phyloP scores from a whole-genome alignment of 2,888 invertebrate genomes.

The Scrobipalpa costella region DNA sequence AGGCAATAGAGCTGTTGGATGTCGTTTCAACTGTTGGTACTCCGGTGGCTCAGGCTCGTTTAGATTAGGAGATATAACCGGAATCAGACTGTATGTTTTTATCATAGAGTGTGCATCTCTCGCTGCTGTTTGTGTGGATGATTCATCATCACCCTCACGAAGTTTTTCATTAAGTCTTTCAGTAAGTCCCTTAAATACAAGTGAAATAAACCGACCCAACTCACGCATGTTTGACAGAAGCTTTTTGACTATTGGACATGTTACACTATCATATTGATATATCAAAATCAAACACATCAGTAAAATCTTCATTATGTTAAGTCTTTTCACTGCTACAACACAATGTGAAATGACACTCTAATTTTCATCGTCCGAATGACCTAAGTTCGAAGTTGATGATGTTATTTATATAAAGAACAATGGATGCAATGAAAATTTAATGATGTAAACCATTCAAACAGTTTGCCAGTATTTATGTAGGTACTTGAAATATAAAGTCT shows the following conservation, averaged over 20 bases:
- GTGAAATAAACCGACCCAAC: neutral
- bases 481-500: too few species aligned
- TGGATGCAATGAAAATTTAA: neutral
- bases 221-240: neutral
- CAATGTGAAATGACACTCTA: neutral
- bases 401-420: neutral
- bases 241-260: neutral
- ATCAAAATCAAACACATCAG: neutral
- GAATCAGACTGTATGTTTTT: neutral
- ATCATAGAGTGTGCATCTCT: neutral
- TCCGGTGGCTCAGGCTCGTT: neutral
- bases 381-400: neutral
- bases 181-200: neutral
- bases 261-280: neutral
- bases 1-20: constrained; percentile 9
- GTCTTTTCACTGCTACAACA: neutral
- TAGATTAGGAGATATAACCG: constrained; percentile 1
- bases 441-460: neutral
- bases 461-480: neutral
- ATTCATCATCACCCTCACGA: neutral
- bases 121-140: neutral
- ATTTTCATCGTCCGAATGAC: neutral
- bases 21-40: neutral
- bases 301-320: neutral
- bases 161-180: neutral